A percentile compares a stretch with the other conserved stretches of the same genome.
These are phyloP conservation scores for Apodemus agrarius DNA, from an alignment of 2,797 vertebrate genomes.

Conservation along the genomic window DNA sequence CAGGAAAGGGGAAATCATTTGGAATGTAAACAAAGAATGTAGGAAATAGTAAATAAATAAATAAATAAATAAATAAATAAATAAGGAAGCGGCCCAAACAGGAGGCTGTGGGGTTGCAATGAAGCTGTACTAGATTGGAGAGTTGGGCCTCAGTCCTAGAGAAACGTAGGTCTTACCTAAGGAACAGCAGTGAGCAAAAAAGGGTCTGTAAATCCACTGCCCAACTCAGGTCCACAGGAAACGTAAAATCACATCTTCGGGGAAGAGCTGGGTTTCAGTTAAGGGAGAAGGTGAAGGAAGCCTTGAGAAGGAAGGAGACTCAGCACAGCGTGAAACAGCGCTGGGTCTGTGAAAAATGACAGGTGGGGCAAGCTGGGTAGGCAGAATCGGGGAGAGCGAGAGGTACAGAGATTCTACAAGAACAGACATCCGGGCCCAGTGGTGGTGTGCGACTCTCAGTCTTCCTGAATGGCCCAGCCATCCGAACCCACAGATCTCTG, in stretches of 20 bases:
- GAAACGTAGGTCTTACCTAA: not conserved
- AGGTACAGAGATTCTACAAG: not conserved
- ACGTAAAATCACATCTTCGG: not conserved
- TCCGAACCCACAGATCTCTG: not conserved
- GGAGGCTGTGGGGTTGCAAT: not conserved
- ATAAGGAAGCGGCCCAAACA: not conserved
- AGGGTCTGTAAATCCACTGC: not conserved
- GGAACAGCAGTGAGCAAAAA: not conserved
- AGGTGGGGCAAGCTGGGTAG: not conserved
- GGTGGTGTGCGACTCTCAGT: not conserved
- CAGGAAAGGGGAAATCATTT: too few relatives aligned
- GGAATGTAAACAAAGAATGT: too few relatives aligned
- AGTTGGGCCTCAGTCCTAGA: not conserved
- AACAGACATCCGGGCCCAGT: not conserved
- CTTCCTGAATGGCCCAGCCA: not conserved
- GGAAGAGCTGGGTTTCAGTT: not conserved
- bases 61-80: too few relatives aligned
- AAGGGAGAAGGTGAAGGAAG: not conserved
- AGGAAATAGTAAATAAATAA: too few relatives aligned
- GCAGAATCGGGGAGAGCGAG: not conserved
- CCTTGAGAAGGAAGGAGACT: not conserved
- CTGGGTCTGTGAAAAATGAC: not conserved
- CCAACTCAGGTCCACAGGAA: constrained; percentile 15
- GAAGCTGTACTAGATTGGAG: not conserved
- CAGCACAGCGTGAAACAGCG: not conserved